Base-by-base conservation (phyloP, 1,140 invertebrate genomes). In the Tetranychus cinnabarinus region DNA sequence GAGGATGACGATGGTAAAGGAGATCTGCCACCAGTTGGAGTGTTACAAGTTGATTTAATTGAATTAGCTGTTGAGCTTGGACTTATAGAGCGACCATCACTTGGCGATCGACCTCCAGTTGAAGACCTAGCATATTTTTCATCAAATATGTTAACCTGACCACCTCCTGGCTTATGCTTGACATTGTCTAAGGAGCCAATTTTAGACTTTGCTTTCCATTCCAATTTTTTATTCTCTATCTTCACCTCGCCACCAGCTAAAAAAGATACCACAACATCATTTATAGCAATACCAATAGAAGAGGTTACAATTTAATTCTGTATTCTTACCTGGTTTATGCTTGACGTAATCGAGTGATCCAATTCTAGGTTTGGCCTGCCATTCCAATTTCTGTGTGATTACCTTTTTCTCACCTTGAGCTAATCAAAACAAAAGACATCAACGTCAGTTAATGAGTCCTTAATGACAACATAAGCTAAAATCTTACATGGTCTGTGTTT, bases 341-440 rank as follows among this genome's bases (percentile, higher is more conserved):
- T 81, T 79, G n/a, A 86, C 78, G 70, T 97, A 95, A n/a, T 91
- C 86, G 65, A 95, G 73, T 1, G 89, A 93, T 36, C 88, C 89
- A 61, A 95, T 80, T 77, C 92, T 92, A 31, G 87, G 82, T 73
- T 89, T 87, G 1, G 86, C 88, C 33, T 67, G 69, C 64, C 64
- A 65, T 56, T 57, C 45, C 10, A 65, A 57, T 56, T 65, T 65
- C 47, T 65, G 61, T 12, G 57, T 61, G 31, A 60, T 33, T 33
- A 61, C 46, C 31, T 61, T 65, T 35, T 63, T 63, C 13, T 63
- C 59, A 15, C 64, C 64, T 23, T 56, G 55, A 46, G 56, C 63
- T 64, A 61, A 36, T 7, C 12, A 10, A 23, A 23, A 34, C 12
- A n/a, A 37, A 13, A 8, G 15, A 39, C 33, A 39, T 54, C 5